A percentile compares a stretch with the other conserved stretches of the same genome.
Conservation (phyloP, 2,797 vertebrate species). For the Fundulus diaphanus region DNA sequence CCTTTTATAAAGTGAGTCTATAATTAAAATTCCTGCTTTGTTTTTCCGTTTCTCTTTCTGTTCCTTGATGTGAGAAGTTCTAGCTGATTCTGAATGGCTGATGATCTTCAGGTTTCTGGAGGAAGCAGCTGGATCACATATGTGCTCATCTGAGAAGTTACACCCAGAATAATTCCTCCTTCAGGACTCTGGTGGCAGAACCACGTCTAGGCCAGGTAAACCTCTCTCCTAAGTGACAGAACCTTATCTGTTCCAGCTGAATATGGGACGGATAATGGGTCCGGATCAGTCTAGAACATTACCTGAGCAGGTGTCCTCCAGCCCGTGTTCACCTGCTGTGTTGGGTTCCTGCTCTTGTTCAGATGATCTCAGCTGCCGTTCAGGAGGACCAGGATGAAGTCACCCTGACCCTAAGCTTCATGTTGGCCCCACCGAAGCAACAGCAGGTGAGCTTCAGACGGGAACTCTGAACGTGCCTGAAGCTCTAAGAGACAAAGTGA, state of each 20-base stretch:
- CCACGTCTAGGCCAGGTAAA: constrained; percentile 92
- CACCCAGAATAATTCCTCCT: constrained; percentile 90
- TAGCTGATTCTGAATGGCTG: not conserved
- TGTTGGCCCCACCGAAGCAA: constrained; percentile 47
- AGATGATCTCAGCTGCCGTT: constrained; percentile 90
- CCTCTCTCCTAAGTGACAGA: not conserved
- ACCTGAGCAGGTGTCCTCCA: not conserved
- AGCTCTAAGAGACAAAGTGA: not conserved
- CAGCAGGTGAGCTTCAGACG: constrained; percentile 4
- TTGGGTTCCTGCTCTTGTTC: constrained; percentile 7
- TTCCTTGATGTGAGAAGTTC: too few species aligned
- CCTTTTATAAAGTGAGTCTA: too few species aligned
- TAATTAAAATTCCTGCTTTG: not conserved
- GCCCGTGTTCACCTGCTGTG: not conserved
- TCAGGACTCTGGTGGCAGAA: constrained; percentile 90
- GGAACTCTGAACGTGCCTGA: not conserved
- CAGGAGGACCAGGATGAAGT: constrained; percentile 85
- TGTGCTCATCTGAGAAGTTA: constrained; percentile 91
- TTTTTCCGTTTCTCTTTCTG: not conserved
- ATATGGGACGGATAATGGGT: not conserved
- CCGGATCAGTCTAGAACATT: not conserved
- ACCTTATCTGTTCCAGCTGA: not conserved
- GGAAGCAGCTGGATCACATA: constrained; percentile 93
- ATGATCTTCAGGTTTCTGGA: constrained; percentile 88
- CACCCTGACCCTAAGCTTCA: constrained; percentile 87